Evolutionary conservation across 2,797 vertebrate genomes (phyloP).

Genomic region (Bradypodion ventrale): DNA sequence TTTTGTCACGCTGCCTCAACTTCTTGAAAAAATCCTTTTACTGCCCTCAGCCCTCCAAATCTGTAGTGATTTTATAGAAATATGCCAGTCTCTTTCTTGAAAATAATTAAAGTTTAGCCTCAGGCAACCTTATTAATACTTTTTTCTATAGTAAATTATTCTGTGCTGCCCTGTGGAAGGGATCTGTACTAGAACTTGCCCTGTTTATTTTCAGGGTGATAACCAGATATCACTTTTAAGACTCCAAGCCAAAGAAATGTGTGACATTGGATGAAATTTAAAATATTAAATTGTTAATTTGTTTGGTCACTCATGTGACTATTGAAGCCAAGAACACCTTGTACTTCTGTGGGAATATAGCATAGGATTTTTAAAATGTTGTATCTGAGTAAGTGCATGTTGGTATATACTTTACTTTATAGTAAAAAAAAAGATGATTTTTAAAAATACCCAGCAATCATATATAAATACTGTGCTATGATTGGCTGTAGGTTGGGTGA

Average conservation of each 20-base stretch:
- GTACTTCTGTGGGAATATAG: constrained; percentile 26
- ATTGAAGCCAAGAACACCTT: background rate
- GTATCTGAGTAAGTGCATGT: constrained; percentile 25
- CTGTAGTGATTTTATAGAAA: constrained; percentile 51
- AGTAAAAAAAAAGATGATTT: constrained; percentile 60
- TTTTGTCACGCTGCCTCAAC: constrained; percentile 82
- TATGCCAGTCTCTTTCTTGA: constrained; percentile 41
- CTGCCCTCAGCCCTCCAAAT: constrained; percentile 56
- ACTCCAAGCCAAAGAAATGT: constrained; percentile 34
- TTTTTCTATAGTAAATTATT: constrained; percentile 44
- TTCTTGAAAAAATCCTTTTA: constrained; percentile 77
- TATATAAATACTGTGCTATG: constrained; percentile 65
- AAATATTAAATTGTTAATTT: constrained; percentile 32
- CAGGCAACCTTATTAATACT: background rate
- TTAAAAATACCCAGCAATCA: constrained; percentile 54
- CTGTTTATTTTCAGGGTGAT: constrained; percentile 55
- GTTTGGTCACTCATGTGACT: constrained; percentile 14
- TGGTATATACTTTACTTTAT: constrained; percentile 46
- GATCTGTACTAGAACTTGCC: constrained; percentile 49
- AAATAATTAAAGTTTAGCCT: constrained; percentile 52
- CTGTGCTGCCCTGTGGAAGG: background rate
- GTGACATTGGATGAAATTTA: constrained; percentile 35
- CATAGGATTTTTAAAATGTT: constrained; percentile 24
- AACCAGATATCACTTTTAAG: constrained; percentile 54
- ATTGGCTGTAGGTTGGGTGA: constrained; percentile 66